These are phyloP conservation scores for Chelidonichthys spinosus DNA, from an alignment of 2,797 vertebrate species.

Conservation along the genomic window DNA sequence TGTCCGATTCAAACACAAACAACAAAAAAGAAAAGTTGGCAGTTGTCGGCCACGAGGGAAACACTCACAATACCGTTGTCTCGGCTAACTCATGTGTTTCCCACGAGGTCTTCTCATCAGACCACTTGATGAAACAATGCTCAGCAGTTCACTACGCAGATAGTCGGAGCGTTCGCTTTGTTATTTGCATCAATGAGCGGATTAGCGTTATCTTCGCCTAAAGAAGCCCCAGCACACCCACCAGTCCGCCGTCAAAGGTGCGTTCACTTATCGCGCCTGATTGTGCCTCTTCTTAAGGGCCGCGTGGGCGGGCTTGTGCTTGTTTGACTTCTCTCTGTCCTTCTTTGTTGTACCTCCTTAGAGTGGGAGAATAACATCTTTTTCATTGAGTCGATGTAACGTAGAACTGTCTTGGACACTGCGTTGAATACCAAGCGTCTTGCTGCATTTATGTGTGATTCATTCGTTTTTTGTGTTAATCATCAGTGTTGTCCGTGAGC, in stretches of 20 bases:
- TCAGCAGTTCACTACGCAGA: neutral
- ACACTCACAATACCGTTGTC: neutral
- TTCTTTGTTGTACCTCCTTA: conserved; percentile 5
- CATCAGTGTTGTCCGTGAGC: neutral
- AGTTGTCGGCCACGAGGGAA: neutral
- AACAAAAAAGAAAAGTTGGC: neutral
- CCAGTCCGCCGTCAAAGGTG: conserved; percentile 25
- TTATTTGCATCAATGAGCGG: neutral
- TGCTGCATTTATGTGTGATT: neutral
- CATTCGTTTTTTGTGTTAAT: neutral
- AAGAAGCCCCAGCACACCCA: neutral
- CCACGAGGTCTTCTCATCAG: neutral
- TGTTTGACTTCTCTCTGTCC: neutral
- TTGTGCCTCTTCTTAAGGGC: conserved; percentile 17
- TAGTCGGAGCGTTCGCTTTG: neutral
- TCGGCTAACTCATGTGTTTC: neutral
- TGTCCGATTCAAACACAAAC: neutral
- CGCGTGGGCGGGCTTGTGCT: neutral
- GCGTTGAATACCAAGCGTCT: neutral
- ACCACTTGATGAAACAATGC: neutral
- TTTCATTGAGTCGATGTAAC: neutral
- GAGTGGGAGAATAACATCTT: neutral
- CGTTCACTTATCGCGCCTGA: conserved; percentile 6
- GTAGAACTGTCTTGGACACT: neutral
- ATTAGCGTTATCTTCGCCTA: neutral